These are phyloP conservation scores for Drosophila teissieri DNA, from an alignment of 1,140 invertebrate species.

Conservation along the genomic window DNA sequence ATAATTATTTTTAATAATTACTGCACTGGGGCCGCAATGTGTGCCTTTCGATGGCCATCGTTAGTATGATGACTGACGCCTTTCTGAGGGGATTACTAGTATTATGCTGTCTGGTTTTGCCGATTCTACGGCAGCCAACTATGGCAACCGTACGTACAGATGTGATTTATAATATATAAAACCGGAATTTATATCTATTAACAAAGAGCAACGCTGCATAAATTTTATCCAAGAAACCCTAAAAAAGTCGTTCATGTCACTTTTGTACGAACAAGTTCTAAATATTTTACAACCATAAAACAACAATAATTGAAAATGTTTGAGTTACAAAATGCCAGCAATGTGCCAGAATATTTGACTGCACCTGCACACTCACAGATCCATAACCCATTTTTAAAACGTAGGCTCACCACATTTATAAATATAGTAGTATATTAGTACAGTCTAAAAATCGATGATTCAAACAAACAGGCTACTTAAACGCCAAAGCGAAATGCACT, in stretches of 20 bases:
- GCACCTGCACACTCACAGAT: not conserved
- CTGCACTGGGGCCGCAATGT: conserved; percentile 44
- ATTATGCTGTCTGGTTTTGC: conserved; percentile 30
- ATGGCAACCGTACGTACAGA: conserved; percentile 34
- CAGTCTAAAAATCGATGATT: not conserved
- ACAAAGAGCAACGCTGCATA: not conserved
- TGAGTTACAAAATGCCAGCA: too few relatives aligned
- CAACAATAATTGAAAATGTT: too few relatives aligned
- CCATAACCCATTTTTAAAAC: not conserved
- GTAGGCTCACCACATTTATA: too few relatives aligned
- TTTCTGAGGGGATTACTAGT: conserved; percentile 30
- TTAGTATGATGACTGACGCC: conserved; percentile 48
- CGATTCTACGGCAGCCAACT: conserved; percentile 19
- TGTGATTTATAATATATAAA: conserved; percentile 4
- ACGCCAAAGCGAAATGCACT: conserved; percentile 11
- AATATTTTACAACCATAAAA: too few relatives aligned
- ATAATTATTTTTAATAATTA: conserved; percentile 46
- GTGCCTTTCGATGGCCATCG: conserved; percentile 15
- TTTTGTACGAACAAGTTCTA: too few relatives aligned
- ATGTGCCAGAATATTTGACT: not conserved
- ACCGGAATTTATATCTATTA: too few relatives aligned
- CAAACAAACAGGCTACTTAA: conserved; percentile 1
- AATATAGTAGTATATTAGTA: too few relatives aligned
- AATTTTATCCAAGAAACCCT: too few relatives aligned
- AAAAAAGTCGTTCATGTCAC: too few relatives aligned